Conservation (phyloP, 1,140 invertebrate species). For the Drosophila albomicans region DNA sequence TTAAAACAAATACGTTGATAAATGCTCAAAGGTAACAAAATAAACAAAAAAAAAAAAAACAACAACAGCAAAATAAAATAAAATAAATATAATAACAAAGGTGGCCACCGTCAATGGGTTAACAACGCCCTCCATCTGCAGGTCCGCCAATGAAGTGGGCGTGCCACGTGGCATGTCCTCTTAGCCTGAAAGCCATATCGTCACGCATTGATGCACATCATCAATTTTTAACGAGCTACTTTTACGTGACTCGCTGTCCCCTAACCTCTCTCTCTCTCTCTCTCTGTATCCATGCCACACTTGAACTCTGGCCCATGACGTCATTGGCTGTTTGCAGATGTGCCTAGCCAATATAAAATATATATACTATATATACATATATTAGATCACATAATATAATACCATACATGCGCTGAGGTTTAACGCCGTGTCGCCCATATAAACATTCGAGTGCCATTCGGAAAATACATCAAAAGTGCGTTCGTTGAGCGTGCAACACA, state of each 20-base stretch:
- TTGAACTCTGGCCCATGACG: slow-evolving; percentile 40
- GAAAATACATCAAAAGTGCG: slow-evolving; percentile 39
- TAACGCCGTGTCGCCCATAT: slow-evolving; percentile 33
- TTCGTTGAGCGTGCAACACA: slow-evolving; percentile 19
- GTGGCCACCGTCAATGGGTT: slow-evolving; percentile 58
- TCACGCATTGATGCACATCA: slow-evolving; percentile 77
- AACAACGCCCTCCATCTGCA: slow-evolving; percentile 25
- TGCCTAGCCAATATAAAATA: slow-evolving; percentile 2
- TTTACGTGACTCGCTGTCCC: slow-evolving; percentile 57
- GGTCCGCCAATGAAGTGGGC: slow-evolving; percentile 1
- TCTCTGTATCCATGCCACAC: background rate
- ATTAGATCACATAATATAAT: slow-evolving; percentile 38
- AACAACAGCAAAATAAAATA: no score
- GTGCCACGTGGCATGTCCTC: slow-evolving; percentile 26
- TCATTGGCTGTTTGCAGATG: slow-evolving; percentile 36
- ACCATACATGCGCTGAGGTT: slow-evolving; percentile 38
- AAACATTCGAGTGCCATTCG: slow-evolving; percentile 30
- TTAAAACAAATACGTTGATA: slow-evolving; percentile 64
- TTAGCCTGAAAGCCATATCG: slow-evolving; percentile 54
- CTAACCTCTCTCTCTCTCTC: background rate
- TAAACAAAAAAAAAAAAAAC: slow-evolving; percentile 26
- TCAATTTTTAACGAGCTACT: slow-evolving; percentile 79
- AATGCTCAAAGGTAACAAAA: slow-evolving; percentile 37
- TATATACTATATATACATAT: slow-evolving; percentile 4
- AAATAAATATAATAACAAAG: slow-evolving; percentile 12